phyloP scores from a whole-genome alignment of 2,888 invertebrate species.

The Troilus luridus region DNA sequence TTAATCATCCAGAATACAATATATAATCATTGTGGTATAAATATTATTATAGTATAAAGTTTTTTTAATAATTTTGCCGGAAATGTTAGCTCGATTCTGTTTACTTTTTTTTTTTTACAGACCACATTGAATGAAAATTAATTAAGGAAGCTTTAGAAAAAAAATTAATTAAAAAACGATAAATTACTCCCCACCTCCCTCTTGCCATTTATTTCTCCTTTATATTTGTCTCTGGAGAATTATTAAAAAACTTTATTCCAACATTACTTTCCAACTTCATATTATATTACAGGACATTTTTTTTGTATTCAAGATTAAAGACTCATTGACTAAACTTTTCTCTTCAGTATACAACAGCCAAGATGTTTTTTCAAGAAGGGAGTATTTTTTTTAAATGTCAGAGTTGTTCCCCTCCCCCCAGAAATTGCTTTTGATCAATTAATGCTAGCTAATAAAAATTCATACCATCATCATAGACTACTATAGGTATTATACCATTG shows the following conservation, averaged over 20 bases:
- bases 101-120: background rate
- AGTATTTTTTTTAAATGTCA: background rate
- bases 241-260: background rate
- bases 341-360: background rate
- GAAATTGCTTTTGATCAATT: background rate
- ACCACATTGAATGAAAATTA: conserved; percentile 4
- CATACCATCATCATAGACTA: too few relatives aligned
- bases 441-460: background rate
- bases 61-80: background rate
- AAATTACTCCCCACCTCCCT: background rate
- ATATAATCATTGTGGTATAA: background rate
- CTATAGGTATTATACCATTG: too few relatives aligned
- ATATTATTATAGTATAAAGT: background rate
- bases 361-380: background rate
- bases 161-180: background rate
- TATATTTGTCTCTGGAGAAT: background rate
- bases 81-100: background rate
- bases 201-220: background rate
- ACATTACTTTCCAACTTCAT: background rate
- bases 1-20: background rate
- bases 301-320: background rate
- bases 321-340: background rate
- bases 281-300: background rate
- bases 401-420: background rate
- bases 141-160: background rate